Evolutionary conservation across 2,888 invertebrate genomes (phyloP).

Genomic region (Apomyelois bistriatella): DNA sequence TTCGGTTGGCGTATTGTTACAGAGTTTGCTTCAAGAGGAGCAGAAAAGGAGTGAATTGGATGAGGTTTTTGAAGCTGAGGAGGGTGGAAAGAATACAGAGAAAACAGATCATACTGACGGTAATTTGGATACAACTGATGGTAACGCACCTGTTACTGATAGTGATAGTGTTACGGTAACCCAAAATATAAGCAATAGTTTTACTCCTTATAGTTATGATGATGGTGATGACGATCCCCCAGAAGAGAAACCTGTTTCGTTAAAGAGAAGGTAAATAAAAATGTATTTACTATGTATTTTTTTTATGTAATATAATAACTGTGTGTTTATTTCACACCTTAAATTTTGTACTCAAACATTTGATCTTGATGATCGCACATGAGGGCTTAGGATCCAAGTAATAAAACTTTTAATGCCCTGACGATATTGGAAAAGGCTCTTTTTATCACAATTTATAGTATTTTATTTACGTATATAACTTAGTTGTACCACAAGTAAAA

Average conservation of each 20-base stretch:
- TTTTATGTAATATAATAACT: slow-evolving; percentile 8
- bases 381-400: no score
- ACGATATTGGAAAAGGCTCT: no score
- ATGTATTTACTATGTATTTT: not conserved
- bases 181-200: slow-evolving; percentile 29
- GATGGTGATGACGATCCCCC: slow-evolving; percentile 75
- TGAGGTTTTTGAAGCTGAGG: slow-evolving; percentile 45
- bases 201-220: slow-evolving; percentile 41
- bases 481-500: no score
- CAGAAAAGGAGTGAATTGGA: slow-evolving; percentile 34
- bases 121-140: no score
- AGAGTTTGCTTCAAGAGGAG: slow-evolving; percentile 75
- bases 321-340: not conserved
- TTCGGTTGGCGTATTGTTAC: slow-evolving; percentile 80
- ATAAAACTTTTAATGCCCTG: no score
- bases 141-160: slow-evolving; percentile 12
- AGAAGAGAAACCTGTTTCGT: slow-evolving; percentile 68
- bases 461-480: no score
- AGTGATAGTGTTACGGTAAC: slow-evolving; percentile 14
- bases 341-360: no score
- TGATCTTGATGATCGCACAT: no score
- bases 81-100: slow-evolving; percentile 31
- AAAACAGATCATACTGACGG: slow-evolving; percentile 23
- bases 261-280: slow-evolving; percentile 69
- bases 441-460: no score